Base-by-base conservation (phyloP, 2,888 invertebrate genomes). In the Axea sp. region DNA sequence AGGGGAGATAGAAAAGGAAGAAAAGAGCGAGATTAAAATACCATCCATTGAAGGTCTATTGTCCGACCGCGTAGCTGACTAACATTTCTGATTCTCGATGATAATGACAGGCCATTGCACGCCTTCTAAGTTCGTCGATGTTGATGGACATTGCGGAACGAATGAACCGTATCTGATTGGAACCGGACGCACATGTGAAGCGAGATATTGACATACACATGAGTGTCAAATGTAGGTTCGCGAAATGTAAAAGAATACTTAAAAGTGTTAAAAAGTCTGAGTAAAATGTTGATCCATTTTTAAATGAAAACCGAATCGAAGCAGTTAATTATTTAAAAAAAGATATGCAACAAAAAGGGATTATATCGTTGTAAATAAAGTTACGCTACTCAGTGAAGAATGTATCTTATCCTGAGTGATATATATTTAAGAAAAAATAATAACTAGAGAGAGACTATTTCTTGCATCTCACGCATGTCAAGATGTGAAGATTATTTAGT, bases 11-110 rank as follows among this genome's bases (percentile, higher is more conserved):
- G 49, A 51, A 69, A 53, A 45, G 11, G 75, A 71, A 77, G 75
- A 77, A 75, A 62, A 53, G 43, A 62, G 35, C 55, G 64, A 65
- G 78, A 80, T 81, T 80, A 80, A 80, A 80, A 80, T 77, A 55
- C 62, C 76, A 76, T 74, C 73, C 65, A 47, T 65, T 65, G 73
- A n/a, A n/a, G 72, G 68, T 47, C 78, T 49, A 80, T 81, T 80
- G 81, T 78, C 57, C 76, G 51, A 33, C 26, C 45, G 35, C 57
- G 51, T 26, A 12, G 19, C 47, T 11, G 41, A 65, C 41, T 65
- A 69, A 73, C 71, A 67, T 77, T 76, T 79, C 77, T 75, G 74
- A 39, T 65, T 73, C 53, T 8, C 45, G 30, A 47, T 30, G 67
- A 55, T 74, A 76, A 74, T 68, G 72, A 69, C 73, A 62, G 71